These are phyloP conservation scores for Nephrocerus scutellatus DNA, from an alignment of 2,888 invertebrate genomes.

Conservation along the genomic window DNA sequence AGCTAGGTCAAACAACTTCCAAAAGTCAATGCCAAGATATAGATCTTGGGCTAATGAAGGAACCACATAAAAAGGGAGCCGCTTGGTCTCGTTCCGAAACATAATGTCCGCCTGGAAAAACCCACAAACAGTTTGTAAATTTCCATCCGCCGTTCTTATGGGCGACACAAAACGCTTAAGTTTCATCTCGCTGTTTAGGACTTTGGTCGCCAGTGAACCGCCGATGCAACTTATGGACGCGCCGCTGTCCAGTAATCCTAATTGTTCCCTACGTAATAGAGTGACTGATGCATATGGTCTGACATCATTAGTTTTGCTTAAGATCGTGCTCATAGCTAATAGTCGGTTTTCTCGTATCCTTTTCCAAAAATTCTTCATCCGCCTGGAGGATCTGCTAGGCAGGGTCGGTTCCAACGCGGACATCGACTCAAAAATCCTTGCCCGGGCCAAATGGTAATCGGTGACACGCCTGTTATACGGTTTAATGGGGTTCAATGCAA, in stretches of 20 bases:
- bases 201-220: neutral
- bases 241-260: slow-evolving; percentile 5
- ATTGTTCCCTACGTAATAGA: neutral
- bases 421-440: neutral
- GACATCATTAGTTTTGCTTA: slow-evolving; percentile 2
- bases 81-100: neutral
- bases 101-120: neutral
- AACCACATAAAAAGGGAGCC: neutral
- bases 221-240: slow-evolving; percentile 3
- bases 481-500: no score
- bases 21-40: neutral
- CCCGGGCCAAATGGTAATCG: no score
- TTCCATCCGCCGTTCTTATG: slow-evolving; percentile 9
- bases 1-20: neutral
- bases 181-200: neutral
- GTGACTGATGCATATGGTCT: slow-evolving; percentile 1
- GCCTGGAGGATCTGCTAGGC: slow-evolving; percentile 1
- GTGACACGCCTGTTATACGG: no score
- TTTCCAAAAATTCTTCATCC: slow-evolving; percentile 5
- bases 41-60: neutral
- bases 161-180: neutral
- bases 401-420: neutral
- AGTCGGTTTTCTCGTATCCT: slow-evolving; percentile 3
- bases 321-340: neutral
- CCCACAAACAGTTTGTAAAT: slow-evolving; percentile 6